Evolutionary conservation across 2,888 invertebrate genomes (phyloP).

Genomic region (Dynastes tityus): DNA sequence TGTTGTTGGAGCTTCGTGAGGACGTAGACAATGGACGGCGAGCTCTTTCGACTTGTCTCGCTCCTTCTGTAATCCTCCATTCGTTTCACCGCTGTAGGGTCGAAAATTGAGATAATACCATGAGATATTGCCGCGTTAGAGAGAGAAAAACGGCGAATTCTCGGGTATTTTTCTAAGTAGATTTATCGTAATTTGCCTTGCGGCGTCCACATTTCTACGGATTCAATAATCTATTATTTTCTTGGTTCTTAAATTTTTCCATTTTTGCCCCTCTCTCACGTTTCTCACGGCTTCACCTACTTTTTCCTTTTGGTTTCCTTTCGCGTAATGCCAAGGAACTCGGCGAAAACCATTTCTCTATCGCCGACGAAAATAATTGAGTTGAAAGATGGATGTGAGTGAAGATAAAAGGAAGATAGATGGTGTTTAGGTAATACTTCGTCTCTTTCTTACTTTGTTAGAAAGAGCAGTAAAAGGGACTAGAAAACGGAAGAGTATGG

Average conservation of each 20-base stretch:
- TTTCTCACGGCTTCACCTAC: too few species aligned
- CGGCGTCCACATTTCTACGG: not conserved
- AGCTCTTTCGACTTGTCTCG: not conserved
- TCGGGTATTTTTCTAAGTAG: conserved; percentile 15
- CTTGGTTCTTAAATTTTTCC: not conserved
- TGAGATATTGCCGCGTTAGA: not conserved
- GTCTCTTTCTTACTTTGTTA: too few species aligned
- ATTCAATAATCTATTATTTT: conserved; percentile 27
- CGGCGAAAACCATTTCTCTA: not conserved
- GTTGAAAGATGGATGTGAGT: not conserved
- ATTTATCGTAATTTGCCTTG: conserved; percentile 29
- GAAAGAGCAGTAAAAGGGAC: too few species aligned
- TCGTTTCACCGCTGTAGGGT: not conserved
- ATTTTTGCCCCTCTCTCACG: not conserved
- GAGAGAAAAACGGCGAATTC: not conserved
- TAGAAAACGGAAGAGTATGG: too few species aligned
- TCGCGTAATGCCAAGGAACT: not conserved
- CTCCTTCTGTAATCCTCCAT: not conserved
- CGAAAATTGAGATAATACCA: not conserved
- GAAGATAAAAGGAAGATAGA: not conserved
- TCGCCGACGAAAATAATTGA: not conserved
- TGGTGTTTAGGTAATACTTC: not conserved
- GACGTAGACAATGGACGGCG: not conserved
- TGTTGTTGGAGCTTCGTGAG: not conserved
- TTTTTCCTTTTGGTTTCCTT: not conserved